Conservation (phyloP, 2,888 invertebrate genomes). For the Conistra vaccinii region DNA sequence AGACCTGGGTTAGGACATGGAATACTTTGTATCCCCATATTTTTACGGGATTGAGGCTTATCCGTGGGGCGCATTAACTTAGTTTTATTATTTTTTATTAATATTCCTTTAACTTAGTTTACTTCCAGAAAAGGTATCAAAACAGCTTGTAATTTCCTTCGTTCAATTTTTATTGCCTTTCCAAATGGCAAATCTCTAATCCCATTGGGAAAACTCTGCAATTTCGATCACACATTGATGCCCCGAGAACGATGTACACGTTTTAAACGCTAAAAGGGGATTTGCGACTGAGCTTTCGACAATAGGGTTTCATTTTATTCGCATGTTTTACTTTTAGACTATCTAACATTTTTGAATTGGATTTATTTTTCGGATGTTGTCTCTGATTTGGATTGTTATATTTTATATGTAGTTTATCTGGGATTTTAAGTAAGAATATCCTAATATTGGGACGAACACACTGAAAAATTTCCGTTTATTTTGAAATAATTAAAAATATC, state of each 20-base stretch:
- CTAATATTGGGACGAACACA: not conserved
- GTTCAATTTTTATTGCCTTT: constrained; percentile 28
- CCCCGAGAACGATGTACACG: constrained; percentile 32
- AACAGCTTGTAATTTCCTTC: constrained; percentile 17
- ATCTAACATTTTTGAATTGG: not conserved
- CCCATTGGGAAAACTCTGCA: constrained; percentile 36
- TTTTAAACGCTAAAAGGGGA: constrained; percentile 53
- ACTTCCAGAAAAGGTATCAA: not conserved
- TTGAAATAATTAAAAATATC: no score
- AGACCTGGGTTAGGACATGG: no score
- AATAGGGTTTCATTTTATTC: constrained; percentile 34
- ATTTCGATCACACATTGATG: constrained; percentile 52
- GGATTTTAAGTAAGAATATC: not conserved
- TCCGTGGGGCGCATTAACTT: no score
- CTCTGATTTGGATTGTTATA: not conserved
- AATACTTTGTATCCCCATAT: no score
- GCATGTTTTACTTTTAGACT: constrained; percentile 22
- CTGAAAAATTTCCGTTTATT: not conserved
- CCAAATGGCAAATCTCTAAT: constrained; percentile 39
- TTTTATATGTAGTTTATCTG: not conserved
- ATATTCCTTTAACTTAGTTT: not conserved
- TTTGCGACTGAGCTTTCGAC: constrained; percentile 49
- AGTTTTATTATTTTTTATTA: no score
- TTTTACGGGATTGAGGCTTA: no score
- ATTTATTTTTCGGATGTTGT: not conserved